Base-by-base conservation (phyloP, 1,140 invertebrate species). In the Drosophila ohnishii region DNA sequence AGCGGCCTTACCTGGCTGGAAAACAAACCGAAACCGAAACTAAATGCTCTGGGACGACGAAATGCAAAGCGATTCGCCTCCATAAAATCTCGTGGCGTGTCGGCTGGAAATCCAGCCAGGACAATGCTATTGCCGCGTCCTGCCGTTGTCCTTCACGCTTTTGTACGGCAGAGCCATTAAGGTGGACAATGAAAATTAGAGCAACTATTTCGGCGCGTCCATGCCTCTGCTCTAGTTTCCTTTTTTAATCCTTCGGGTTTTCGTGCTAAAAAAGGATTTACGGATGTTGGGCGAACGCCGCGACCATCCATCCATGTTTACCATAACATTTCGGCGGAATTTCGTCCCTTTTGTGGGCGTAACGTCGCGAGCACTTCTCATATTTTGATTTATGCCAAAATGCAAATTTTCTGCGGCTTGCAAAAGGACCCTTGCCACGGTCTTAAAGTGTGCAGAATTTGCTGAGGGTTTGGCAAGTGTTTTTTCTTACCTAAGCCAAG, bases 171-270 rank as follows among this genome's bases (percentile, higher is more conserved):
- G 63, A 83, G 75, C 83, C 64, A 87, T 87, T 87, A 83, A 57
- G 50, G 32, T 32, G 64, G 19, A 87, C 83, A 87, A 87, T 87
- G 79, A 80, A 87, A 87, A 87, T 87, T 87, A 87, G 83, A 87
- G 83, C 83, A 87, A 80, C 79, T 87, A 87, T 74, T 76, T 79
- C 61, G 70, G 47, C 25, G 39, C 53, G 28, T 42, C 48, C 58
- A 45, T 59, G 40, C 48, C 64, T 47, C 39, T 78, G 83, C 83
- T 86, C 83, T 87, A 87, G 79, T 87, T 87, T 87, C 80, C 83
- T 88, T 87, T 87, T 87, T 87, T 87, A 87, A 87, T 87, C 83
- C 83, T 87, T 87, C 83, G 83, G 83, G 70, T 87, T 87, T 87
- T 87, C 83, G 66, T 63, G 83, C 79, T 87, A 87, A 87, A 86